Base-by-base conservation (phyloP, 2,888 invertebrate species). In the Drosophila sordidula region DNA sequence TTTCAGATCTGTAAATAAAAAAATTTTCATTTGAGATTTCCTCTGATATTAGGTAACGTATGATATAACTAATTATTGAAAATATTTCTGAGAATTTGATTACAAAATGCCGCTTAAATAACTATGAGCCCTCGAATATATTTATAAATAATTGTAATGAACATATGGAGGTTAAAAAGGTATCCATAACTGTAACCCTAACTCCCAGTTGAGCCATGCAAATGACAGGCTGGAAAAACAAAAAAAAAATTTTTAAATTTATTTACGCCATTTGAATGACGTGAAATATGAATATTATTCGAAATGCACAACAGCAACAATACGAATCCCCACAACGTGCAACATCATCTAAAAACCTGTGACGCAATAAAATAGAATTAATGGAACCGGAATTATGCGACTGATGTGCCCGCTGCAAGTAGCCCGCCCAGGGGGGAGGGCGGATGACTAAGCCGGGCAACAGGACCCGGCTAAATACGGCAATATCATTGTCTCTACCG, bases 321-420 rank as follows among this genome's bases (percentile, higher is more conserved):
- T 32, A 26, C 16, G 51, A 49, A 38, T 47, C 58, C 52, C 46
- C 45, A 54, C 47, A 58, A 73, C 68, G 74, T 75, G 80, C 65
- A 72, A 74, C 64, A 80, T 73, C 75, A 78, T 71, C 85, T 87
- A 81, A 89, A 89, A 84, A 81, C 75, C 84, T 81, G 78, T 84
- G 89, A 87, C 78, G 87, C 82, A 78, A 89, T 84, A 89, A 89
- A 89, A 84, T 70, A 76, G 89, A 87, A 87, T 89, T 87, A 89
- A 87, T 87, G 82, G 68, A 89, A 87, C 78, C 78, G 76, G 78
- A 89, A 89, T 89, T 78, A 85, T 89, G 89, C 78, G 71, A 78
- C 78, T 78, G 74, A 62, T 73, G 63, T 57, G 65, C 39, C 42
- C 38, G 66, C 34, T 55, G 55, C 39, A 25, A 41, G 14, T 18